phyloP scores from a whole-genome alignment of 64 coral and sea anemone species.

The Astreopora myriophthalma region DNA sequence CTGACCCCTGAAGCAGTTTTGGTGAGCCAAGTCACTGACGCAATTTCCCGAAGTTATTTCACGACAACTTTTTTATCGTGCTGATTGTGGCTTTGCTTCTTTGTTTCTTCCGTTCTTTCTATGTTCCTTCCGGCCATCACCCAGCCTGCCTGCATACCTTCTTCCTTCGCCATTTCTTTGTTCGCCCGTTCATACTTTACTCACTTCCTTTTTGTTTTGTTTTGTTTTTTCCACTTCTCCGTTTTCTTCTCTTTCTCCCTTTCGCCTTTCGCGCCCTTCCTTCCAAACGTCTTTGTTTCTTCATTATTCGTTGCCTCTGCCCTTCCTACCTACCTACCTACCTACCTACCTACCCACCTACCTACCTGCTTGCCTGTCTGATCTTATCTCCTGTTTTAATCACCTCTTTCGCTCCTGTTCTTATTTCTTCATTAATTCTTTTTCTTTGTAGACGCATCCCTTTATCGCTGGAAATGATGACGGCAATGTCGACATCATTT shows the following conservation, averaged over 20 bases:
- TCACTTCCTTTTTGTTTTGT: no score
- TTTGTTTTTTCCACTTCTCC: neutral
- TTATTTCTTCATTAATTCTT: neutral
- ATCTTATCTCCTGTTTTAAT: neutral
- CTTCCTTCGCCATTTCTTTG: neutral
- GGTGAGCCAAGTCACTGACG: conserved; percentile 55
- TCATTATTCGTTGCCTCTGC: no score
- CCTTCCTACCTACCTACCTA: neutral
- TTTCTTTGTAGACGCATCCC: conserved; percentile 70
- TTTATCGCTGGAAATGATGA: conserved; percentile 88
- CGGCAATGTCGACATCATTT: conserved; percentile 84
- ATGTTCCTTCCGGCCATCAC: neutral
- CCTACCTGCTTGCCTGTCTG: neutral
- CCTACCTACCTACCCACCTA: neutral
- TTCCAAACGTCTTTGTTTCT: neutral
- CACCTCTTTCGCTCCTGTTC: neutral
- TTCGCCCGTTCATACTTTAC: no score
- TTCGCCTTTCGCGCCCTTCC: neutral
- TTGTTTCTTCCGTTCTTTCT: no score
- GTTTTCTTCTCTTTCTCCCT: neutral
- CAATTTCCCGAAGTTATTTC: no score
- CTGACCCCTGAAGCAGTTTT: conserved; percentile 74
- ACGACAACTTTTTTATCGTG: neutral
- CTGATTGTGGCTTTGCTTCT: no score
- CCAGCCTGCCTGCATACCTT: neutral